These are phyloP conservation scores for Eilema sororculum DNA, from an alignment of 2,888 invertebrate genomes.

Conservation along the genomic window DNA sequence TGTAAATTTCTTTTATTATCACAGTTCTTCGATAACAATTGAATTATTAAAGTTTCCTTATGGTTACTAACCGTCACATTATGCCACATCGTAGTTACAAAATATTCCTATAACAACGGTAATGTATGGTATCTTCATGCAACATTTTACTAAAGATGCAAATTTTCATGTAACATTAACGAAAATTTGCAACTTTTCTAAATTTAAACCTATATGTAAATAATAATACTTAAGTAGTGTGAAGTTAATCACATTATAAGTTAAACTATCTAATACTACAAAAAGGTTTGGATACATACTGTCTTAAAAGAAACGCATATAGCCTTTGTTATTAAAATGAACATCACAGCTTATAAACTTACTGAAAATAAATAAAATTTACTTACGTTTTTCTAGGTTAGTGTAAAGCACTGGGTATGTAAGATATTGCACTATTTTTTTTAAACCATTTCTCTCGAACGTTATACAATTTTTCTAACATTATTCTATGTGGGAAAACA, in stretches of 20 bases:
- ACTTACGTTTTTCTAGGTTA: constrained; percentile 38
- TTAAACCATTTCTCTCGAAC: constrained; percentile 43
- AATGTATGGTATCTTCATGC: constrained; percentile 22
- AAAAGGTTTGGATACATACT: constrained; percentile 39
- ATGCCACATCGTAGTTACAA: constrained; percentile 33
- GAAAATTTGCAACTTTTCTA: constrained; percentile 69
- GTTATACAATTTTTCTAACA: constrained; percentile 32
- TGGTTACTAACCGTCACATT: constrained; percentile 39
- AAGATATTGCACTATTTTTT: constrained; percentile 58
- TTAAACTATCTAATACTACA: constrained; percentile 35
- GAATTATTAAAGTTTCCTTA: constrained; percentile 42
- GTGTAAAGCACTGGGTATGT: constrained; percentile 47
- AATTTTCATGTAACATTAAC: constrained; percentile 65
- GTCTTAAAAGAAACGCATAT: constrained; percentile 47
- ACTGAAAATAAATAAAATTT: constrained; percentile 56
- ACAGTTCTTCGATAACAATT: constrained; percentile 69
- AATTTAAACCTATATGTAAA: constrained; percentile 24
- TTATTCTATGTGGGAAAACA: constrained; percentile 27
- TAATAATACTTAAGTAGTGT: constrained; percentile 37
- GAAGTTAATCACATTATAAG: constrained; percentile 44
- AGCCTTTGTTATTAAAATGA: constrained; percentile 45
- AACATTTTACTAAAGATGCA: constrained; percentile 61
- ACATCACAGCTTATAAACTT: constrained; percentile 49
- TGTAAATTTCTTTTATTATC: constrained; percentile 65
- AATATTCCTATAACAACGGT: constrained; percentile 32